phyloP scores from a whole-genome alignment of 2,888 invertebrate genomes.

The Eupithecia abbreviata region DNA sequence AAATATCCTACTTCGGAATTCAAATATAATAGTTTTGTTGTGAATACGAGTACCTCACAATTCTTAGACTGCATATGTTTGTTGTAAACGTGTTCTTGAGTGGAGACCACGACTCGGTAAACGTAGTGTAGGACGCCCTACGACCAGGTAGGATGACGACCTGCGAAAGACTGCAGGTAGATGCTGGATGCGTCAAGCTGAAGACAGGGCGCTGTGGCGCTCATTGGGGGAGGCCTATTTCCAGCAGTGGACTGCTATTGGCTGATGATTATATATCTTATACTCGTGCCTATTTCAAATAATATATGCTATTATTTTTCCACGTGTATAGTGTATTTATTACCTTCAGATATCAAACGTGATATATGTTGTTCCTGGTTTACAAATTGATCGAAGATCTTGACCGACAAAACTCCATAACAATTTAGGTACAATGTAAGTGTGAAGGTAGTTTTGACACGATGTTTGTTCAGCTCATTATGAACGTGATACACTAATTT shows the following conservation, averaged over 20 bases:
- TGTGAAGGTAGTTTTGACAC: conserved; percentile 7
- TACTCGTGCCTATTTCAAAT: neutral
- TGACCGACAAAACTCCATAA: conserved; percentile 1
- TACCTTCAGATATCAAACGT: neutral
- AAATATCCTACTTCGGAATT: neutral
- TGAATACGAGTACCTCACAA: too few relatives aligned
- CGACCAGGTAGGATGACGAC: too few relatives aligned
- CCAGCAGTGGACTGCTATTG: too few relatives aligned
- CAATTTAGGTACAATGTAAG: neutral
- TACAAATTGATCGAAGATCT: conserved; percentile 2
- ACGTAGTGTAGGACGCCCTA: too few relatives aligned
- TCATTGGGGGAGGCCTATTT: too few relatives aligned
- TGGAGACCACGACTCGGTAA: too few relatives aligned
- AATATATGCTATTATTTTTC: neutral
- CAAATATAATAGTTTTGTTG: neutral
- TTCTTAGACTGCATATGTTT: too few relatives aligned
- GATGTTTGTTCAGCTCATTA: conserved; percentile 6
- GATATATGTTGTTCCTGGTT: neutral
- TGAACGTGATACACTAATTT: neutral
- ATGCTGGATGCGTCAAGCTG: too few relatives aligned
- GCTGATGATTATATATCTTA: neutral
- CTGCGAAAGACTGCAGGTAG: too few relatives aligned
- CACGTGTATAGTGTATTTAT: neutral
- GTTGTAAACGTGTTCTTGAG: too few relatives aligned
- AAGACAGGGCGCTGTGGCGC: too few relatives aligned